Evolutionary conservation across 1,140 invertebrate species (phyloP).

Genomic region (Hycleus phaleratus): DNA sequence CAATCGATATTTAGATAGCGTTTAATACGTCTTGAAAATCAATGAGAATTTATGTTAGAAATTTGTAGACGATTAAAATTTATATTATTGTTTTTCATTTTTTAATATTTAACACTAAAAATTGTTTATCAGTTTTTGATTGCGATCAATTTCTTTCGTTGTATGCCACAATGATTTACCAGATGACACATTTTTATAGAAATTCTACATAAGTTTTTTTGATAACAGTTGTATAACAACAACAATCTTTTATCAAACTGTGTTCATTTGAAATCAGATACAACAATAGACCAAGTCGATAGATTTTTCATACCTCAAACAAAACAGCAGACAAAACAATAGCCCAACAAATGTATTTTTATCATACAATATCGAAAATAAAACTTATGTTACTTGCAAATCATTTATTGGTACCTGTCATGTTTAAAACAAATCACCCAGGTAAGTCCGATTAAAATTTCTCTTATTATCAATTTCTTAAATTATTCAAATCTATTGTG

Average conservation of each 20-base stretch:
- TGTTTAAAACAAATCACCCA: too few species aligned
- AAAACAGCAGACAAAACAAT: conserved; percentile 28
- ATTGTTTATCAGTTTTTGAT: conserved; percentile 7
- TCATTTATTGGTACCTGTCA: background rate
- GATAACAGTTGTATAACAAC: too few species aligned
- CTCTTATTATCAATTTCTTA: too few species aligned
- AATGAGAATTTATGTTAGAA: conserved; percentile 26
- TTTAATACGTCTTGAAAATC: conserved; percentile 25
- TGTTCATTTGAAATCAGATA: conserved; percentile 14
- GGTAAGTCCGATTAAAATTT: too few species aligned
- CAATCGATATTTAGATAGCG: conserved; percentile 18
- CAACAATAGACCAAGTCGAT: conserved; percentile 22
- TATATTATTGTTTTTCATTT: conserved; percentile 32
- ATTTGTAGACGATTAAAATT: conserved; percentile 30
- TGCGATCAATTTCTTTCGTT: too few species aligned
- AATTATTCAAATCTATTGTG: too few species aligned
- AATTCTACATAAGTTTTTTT: too few species aligned
- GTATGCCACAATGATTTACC: too few species aligned
- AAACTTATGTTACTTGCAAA: conserved; percentile 29
- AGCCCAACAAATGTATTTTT: conserved; percentile 31
- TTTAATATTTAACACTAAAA: conserved; percentile 21
- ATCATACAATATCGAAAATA: conserved; percentile 25
- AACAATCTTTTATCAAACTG: background rate
- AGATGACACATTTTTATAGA: too few species aligned
- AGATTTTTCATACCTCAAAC: conserved; percentile 25